Percentiles rank a stretch among this genome's conserved stretches.
phyloP scores from a whole-genome alignment of 2,888 invertebrate genomes.

The Dasypolia templi region DNA sequence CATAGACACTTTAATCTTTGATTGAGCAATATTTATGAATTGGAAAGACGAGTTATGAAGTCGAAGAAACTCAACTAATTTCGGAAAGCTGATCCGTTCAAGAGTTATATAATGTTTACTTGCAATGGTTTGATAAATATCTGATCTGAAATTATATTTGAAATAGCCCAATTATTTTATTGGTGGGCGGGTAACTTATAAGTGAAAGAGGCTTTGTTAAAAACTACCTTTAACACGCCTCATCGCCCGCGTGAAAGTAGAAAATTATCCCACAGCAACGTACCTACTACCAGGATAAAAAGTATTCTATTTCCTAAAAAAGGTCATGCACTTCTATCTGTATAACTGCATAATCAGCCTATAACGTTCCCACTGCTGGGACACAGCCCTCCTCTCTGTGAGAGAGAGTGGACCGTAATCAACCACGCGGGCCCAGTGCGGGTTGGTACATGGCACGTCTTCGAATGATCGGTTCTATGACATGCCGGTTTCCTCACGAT shows the following conservation, averaged over 20 bases:
- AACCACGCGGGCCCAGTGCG: too few species aligned
- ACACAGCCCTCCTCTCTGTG: too few species aligned
- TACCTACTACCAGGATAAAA: background rate
- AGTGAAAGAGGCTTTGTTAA: background rate
- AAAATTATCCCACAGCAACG: background rate
- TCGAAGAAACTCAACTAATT: slow-evolving; percentile 66
- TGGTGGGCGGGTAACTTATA: slow-evolving; percentile 8
- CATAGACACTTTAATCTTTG: slow-evolving; percentile 42
- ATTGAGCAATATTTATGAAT: slow-evolving; percentile 60
- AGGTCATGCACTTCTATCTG: background rate
- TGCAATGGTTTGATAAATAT: slow-evolving; percentile 41
- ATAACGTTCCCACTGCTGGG: too few species aligned
- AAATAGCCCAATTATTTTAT: slow-evolving; percentile 24
- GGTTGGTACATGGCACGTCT: too few species aligned
- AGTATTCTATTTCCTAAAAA: background rate
- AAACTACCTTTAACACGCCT: background rate
- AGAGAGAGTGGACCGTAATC: too few species aligned
- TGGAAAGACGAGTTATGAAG: slow-evolving; percentile 49
- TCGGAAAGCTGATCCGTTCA: slow-evolving; percentile 55
- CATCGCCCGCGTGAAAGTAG: background rate
- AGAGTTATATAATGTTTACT: slow-evolving; percentile 35
- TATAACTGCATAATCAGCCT: too few species aligned
- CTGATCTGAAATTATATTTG: slow-evolving; percentile 22
- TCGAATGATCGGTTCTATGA: too few species aligned
- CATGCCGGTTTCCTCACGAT: too few species aligned